Conservation (phyloP, 2,113 vertebrate species). For the Melanotaenia duboulayi region DNA sequence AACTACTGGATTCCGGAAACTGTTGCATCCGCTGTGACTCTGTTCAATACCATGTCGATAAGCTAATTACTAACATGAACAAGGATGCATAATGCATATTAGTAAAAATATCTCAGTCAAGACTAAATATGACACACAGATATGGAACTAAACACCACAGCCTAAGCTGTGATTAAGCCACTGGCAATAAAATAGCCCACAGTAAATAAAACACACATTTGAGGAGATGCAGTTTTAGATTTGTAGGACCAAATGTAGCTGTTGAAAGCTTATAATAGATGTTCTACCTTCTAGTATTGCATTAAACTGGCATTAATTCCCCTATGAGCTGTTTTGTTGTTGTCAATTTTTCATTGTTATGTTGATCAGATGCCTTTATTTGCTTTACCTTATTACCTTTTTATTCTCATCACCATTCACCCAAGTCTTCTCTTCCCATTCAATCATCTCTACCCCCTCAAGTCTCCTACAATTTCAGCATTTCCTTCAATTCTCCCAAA, state of each 20-base stretch:
- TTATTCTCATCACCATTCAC: conserved; percentile 17
- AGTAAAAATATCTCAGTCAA: conserved; percentile 24
- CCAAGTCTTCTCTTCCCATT: background rate
- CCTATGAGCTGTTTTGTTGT: background rate
- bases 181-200: conserved; percentile 10
- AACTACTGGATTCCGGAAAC: conserved; percentile 47
- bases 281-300: background rate
- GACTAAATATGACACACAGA: conserved; percentile 11
- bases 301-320: background rate
- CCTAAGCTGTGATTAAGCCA: background rate
- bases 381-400: background rate
- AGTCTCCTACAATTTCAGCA: too few species aligned
- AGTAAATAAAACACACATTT: background rate
- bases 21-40: conserved; percentile 58
- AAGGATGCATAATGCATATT: conserved; percentile 25
- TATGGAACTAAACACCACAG: background rate
- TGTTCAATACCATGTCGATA: conserved; percentile 29
- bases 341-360: conserved; percentile 9
- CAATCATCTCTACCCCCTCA: background rate
- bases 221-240: conserved; percentile 14
- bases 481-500: background rate
- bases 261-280: background rate
- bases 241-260: background rate
- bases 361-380: background rate
- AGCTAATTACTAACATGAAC: conserved; percentile 19